A percentile compares a stretch with the other conserved stretches of the same genome.
phyloP scores from a whole-genome alignment of 2,797 vertebrate genomes.

The Enteromius trimaculatus region DNA sequence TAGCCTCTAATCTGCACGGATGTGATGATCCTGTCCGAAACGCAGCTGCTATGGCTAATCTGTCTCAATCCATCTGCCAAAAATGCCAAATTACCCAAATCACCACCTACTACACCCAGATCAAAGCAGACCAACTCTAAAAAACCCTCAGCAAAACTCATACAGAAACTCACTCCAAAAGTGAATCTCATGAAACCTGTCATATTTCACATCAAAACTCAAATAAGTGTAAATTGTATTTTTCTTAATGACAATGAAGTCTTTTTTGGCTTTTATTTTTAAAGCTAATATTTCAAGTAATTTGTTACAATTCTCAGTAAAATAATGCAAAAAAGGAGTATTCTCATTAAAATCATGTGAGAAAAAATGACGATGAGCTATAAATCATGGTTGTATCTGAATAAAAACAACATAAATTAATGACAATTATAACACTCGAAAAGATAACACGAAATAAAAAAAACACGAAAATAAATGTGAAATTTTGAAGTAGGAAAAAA shows the following conservation, averaged over 20 bases:
- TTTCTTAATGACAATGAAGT: neutral
- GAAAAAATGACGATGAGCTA: neutral
- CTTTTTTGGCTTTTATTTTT: neutral
- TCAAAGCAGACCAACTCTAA: constrained; percentile 54
- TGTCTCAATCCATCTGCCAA: constrained; percentile 83
- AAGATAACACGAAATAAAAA: too few species aligned
- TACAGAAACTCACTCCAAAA: neutral
- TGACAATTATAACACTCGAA: too few species aligned
- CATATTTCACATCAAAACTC: neutral
- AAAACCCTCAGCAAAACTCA: constrained; percentile 17
- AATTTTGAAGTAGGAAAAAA: neutral
- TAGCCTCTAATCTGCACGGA: constrained; percentile 78
- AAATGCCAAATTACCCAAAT: constrained; percentile 77
- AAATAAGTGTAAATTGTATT: neutral
- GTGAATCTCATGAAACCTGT: neutral
- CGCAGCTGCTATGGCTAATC: constrained; percentile 83
- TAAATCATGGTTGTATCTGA: neutral
- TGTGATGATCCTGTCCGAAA: constrained; percentile 80
- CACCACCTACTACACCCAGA: constrained; percentile 73
- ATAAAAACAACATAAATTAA: neutral
- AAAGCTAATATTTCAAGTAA: neutral
- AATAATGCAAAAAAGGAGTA: neutral
- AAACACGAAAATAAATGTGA: neutral
- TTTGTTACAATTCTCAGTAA: neutral
- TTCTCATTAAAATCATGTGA: too few species aligned